Conservation (phyloP, 2,888 invertebrate genomes). For the Drosophila macrospina region DNA sequence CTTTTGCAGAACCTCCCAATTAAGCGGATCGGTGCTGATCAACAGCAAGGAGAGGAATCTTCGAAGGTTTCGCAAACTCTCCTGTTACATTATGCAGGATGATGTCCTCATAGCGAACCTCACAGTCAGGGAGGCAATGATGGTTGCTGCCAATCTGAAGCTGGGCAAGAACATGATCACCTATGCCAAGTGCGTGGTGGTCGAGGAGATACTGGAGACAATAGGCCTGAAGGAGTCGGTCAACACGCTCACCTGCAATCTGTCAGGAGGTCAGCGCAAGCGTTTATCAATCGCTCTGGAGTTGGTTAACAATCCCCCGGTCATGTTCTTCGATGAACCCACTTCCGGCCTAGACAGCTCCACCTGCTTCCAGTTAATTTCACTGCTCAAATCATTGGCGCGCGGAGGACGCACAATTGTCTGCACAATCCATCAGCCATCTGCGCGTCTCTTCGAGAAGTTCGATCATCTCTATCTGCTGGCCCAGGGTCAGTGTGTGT, state of each 20-base stretch:
- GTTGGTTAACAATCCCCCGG: conserved; percentile 97
- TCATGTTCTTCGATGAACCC: conserved; percentile 99
- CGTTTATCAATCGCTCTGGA: conserved; percentile 96
- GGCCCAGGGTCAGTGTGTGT: conserved; percentile 97
- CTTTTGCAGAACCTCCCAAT: conserved; percentile 90
- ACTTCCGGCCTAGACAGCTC: conserved; percentile 97
- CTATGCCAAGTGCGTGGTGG: conserved; percentile 91
- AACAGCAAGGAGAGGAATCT: conserved; percentile 95
- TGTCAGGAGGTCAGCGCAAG: conserved; percentile 97
- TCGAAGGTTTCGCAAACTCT: conserved; percentile 95
- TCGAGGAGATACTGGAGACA: conserved; percentile 94
- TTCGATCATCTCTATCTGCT: conserved; percentile 97
- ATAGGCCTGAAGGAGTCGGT: conserved; percentile 92
- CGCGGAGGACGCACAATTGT: conserved; percentile 95
- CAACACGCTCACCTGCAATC: conserved; percentile 91
- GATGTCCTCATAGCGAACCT: conserved; percentile 95
- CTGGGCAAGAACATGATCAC: conserved; percentile 91
- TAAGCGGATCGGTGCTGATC: conserved; percentile 94
- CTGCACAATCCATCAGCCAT: conserved; percentile 98
- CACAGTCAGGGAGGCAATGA: conserved; percentile 96
- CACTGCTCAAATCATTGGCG: conserved; percentile 94
- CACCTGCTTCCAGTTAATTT: conserved; percentile 96
- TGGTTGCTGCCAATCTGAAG: conserved; percentile 95
- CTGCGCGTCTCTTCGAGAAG: conserved; percentile 97
- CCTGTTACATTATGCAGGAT: conserved; percentile 99